A percentile compares a stretch with the other conserved stretches of the same genome.
Evolutionary conservation across 2,888 invertebrate species (phyloP).

Genomic region (Archaeoteleia sp.): DNA sequence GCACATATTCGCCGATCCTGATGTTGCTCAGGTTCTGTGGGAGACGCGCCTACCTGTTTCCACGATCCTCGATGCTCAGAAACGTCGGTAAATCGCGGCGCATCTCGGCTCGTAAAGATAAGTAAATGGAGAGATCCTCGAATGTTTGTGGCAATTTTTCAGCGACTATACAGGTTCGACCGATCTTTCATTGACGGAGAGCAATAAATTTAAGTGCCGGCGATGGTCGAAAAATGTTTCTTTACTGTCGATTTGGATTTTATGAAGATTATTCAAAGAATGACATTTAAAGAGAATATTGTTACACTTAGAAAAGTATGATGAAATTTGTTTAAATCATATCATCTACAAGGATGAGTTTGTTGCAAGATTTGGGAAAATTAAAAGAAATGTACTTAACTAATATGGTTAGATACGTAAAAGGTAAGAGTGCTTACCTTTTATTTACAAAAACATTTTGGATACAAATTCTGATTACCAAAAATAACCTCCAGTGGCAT

Average conservation of each 20-base stretch:
- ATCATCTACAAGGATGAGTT: too few relatives aligned
- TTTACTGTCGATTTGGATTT: neutral
- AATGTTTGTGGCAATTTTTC: slow-evolving; percentile 62
- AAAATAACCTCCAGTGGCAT: too few relatives aligned
- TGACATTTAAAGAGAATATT: too few relatives aligned
- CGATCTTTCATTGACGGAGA: slow-evolving; percentile 39
- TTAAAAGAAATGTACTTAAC: too few relatives aligned
- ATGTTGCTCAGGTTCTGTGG: slow-evolving; percentile 19
- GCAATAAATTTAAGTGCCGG: slow-evolving; percentile 32
- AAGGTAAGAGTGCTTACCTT: too few relatives aligned
- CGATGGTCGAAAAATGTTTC: neutral
- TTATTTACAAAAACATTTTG: too few relatives aligned
- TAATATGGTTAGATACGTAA: too few relatives aligned
- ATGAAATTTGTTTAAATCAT: too few relatives aligned
- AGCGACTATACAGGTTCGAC: slow-evolving; percentile 25
- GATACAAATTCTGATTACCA: too few relatives aligned
- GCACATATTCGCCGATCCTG: slow-evolving; percentile 35
- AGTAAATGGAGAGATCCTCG: slow-evolving; percentile 62
- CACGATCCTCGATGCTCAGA: slow-evolving; percentile 20
- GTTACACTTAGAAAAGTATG: too few relatives aligned
- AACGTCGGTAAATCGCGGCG: slow-evolving; percentile 33
- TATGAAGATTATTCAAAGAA: too few relatives aligned
- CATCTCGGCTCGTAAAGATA: slow-evolving; percentile 63
- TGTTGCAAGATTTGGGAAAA: too few relatives aligned
- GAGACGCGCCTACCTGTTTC: slow-evolving; percentile 36